Evolutionary conservation across 2,888 invertebrate species (phyloP), one percentile per base, ranked within the genome.

Genomic region (Plebejus anna): DNA sequence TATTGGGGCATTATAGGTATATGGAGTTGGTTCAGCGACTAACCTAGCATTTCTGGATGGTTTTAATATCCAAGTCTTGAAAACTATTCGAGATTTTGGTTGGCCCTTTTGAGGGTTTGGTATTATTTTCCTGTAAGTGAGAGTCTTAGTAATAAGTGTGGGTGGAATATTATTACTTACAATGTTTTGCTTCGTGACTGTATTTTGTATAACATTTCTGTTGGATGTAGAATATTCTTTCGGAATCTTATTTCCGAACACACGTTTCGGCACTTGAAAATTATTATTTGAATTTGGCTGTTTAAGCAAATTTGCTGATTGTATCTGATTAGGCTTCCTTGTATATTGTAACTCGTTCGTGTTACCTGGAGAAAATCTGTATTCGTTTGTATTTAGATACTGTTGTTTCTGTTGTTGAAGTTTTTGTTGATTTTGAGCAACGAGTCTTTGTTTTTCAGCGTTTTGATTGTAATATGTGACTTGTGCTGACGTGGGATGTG

Each of bases 21-120:
- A 90, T 4, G 90, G 82, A 73, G 89, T 87, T 4, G 90, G 86
- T 76, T 88, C 85, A 16, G 83, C 84, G 36, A 87, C 81, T 76
- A 90, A 78, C 81, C 85, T 89, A 16, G 85, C 88, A 59, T 86
- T 82, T 82, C 88, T 92, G 11, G 87, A 84, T n/a, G 93, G 92
- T 83, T 91, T 91, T 3, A 91, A 86, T 76, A 92, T 88, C 93
- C 93, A 94, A 4, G 92, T 92, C 84, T 93, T 94, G 66, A 91
- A 89, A 36, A 89, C 91, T 72, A 93, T 88, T 80, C 90, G 84
- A 9, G 92, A 91, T 81, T 90, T 92, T 61, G 92, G 89, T 76
- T 84, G 87, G 4, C 87, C 85, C 73, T 85, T 82, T 76, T 89
- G 89, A 2, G 88, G 84, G 78, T 89, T 87, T 81, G 90, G 87